A percentile compares a stretch with the other conserved stretches of the same genome.
phyloP scores from a whole-genome alignment of 23 tunicate species.

The Botrylloides violaceus region DNA sequence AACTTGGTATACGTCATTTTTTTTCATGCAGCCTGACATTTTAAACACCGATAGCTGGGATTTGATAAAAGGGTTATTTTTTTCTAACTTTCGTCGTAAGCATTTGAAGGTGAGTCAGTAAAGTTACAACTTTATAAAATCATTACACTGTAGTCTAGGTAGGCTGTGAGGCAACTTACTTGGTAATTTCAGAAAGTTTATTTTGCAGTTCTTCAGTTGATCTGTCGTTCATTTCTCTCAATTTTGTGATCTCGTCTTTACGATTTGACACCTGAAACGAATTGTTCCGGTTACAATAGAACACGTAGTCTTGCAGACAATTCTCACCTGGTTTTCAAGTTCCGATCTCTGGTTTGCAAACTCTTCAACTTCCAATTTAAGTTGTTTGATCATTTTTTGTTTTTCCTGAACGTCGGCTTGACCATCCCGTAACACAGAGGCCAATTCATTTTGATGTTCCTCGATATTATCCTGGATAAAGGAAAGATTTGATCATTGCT shows the following conservation, averaged over 20 bases:
- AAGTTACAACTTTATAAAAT: too few species aligned
- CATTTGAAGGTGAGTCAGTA: too few species aligned
- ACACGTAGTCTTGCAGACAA: background rate
- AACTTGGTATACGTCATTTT: too few species aligned
- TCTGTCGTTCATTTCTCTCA: constrained; percentile 54
- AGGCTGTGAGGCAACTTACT: constrained; percentile 24
- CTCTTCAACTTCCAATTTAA: constrained; percentile 73
- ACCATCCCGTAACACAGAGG: constrained; percentile 73
- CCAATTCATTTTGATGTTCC: constrained; percentile 79
- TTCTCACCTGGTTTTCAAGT: constrained; percentile 56
- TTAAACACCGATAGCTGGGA: too few species aligned
- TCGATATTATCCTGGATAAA: constrained; percentile 86
- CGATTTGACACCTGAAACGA: constrained; percentile 40
- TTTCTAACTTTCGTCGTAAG: too few species aligned
- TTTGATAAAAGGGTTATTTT: too few species aligned
- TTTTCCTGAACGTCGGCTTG: constrained; percentile 87
- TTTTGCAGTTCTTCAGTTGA: constrained; percentile 72
- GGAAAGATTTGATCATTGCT: too few species aligned
- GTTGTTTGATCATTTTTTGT: constrained; percentile 82
- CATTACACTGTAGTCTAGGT: too few species aligned
- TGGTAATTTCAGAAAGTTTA: constrained; percentile 68
- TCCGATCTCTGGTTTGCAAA: constrained; percentile 47
- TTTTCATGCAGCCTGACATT: too few species aligned
- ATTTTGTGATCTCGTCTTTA: constrained; percentile 34
- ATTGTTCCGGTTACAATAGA: background rate